Evolutionary conservation across 2,888 invertebrate species (phyloP).

Genomic region (Xestia c-nigrum): DNA sequence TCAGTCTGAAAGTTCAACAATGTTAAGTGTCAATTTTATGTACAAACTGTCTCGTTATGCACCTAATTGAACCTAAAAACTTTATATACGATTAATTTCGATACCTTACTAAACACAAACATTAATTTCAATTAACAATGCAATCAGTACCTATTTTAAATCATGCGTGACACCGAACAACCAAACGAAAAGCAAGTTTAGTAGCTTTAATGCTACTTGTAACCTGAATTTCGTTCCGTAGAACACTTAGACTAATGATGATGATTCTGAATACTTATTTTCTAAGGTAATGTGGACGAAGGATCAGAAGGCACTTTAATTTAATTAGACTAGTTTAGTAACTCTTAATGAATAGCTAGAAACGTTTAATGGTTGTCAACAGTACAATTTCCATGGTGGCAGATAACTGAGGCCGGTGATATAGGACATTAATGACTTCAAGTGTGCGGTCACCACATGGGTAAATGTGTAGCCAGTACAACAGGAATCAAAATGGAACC

Average conservation of each 20-base stretch:
- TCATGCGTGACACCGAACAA: not conserved
- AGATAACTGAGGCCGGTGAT: not conserved
- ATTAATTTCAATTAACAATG: not conserved
- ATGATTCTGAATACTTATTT: not conserved
- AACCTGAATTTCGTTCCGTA: not conserved
- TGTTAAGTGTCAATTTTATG: not conserved
- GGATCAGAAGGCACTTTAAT: slow-evolving; percentile 6
- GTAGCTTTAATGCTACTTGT: not conserved
- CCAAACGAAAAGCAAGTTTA: not conserved
- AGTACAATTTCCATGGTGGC: not conserved
- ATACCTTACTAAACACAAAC: not conserved
- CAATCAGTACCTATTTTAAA: not conserved
- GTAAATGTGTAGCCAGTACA: not conserved
- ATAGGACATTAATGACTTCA: not conserved
- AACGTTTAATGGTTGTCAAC: not conserved
- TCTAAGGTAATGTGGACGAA: not conserved
- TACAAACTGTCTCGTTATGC: not conserved
- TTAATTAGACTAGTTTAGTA: not conserved
- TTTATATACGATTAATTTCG: not conserved
- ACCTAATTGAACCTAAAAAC: not conserved
- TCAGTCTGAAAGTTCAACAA: slow-evolving; percentile 38
- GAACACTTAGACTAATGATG: no score
- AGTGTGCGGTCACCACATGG: not conserved
- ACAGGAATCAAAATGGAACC: not conserved
- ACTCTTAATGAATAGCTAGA: not conserved